These are phyloP conservation scores for Bemisia tabaci DNA, from an alignment of 1,140 invertebrate genomes.

Conservation along the genomic window DNA sequence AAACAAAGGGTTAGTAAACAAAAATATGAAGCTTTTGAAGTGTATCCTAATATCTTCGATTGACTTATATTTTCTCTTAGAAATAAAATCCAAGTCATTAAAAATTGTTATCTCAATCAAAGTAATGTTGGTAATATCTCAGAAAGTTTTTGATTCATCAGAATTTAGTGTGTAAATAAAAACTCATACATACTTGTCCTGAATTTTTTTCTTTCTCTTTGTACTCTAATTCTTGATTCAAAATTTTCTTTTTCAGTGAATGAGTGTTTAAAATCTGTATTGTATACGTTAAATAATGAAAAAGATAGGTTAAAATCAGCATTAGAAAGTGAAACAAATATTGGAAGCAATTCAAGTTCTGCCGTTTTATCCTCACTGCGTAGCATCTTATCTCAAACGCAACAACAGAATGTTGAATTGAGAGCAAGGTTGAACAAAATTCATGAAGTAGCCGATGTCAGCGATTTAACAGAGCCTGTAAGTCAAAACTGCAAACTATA, in stretches of 20 bases:
- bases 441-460: conserved; percentile 44
- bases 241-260: conserved; percentile 36
- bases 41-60: no score
- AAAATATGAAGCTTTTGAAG: no score
- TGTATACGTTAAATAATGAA: conserved; percentile 42
- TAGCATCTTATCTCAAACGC: conserved; percentile 43
- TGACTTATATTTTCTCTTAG: no score
- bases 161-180: no score
- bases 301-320: conserved; percentile 42
- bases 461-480: conserved; percentile 39
- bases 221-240: not conserved
- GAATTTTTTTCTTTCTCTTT: no score
- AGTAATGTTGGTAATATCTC: no score
- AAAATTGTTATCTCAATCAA: no score
- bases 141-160: no score
- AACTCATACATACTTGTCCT: no score
- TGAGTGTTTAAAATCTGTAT: conserved; percentile 35
- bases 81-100: no score
- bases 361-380: conserved; percentile 38
- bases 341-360: conserved; percentile 18
- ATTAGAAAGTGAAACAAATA: conserved; percentile 33
- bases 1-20: no score
- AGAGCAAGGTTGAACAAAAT: conserved; percentile 47
- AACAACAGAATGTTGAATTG: conserved; percentile 60
- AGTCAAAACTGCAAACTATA: conserved; percentile 19